phyloP scores from a whole-genome alignment of 2,888 invertebrate species.

The Stegophylla sp. region DNA sequence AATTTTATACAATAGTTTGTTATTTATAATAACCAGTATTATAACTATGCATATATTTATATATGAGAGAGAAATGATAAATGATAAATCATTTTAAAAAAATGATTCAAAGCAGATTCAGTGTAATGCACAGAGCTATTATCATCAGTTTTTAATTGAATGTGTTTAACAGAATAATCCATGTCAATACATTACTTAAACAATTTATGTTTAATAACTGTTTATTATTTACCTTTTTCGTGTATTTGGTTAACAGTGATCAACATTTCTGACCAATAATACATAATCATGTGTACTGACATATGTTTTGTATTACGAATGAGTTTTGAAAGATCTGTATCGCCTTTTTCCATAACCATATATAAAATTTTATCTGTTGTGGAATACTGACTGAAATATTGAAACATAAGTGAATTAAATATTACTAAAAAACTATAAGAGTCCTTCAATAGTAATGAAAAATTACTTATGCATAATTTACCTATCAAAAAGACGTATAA shows the following conservation, averaged over 20 bases:
- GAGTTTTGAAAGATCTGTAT: constrained; percentile 83
- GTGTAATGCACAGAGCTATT: too few species aligned
- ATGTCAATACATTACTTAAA: too few species aligned
- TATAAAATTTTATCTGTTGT: constrained; percentile 72
- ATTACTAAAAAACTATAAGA: neutral
- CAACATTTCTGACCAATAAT: constrained; percentile 94
- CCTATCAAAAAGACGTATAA: constrained; percentile 80
- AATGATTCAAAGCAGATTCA: too few species aligned
- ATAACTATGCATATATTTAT: too few species aligned
- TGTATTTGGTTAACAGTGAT: constrained; percentile 90
- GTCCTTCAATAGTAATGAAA: neutral
- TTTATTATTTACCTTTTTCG: constrained; percentile 72
- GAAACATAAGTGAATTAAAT: constrained; percentile 34
- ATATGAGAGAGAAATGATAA: too few species aligned
- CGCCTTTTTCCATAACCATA: constrained; percentile 92
- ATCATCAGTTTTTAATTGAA: too few species aligned
- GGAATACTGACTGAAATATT: constrained; percentile 74
- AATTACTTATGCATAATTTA: constrained; percentile 68
- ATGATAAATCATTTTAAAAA: too few species aligned
- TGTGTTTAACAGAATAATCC: too few species aligned
- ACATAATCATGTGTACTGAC: constrained; percentile 78
- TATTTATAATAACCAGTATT: too few species aligned
- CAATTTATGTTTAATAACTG: constrained; percentile 61
- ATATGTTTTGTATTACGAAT: constrained; percentile 70
- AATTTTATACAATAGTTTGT: too few species aligned